Percentiles rank a stretch among this genome's conserved stretches.
phyloP scores from a whole-genome alignment of 1,140 invertebrate species.

The Brachionus plicatilis region DNA sequence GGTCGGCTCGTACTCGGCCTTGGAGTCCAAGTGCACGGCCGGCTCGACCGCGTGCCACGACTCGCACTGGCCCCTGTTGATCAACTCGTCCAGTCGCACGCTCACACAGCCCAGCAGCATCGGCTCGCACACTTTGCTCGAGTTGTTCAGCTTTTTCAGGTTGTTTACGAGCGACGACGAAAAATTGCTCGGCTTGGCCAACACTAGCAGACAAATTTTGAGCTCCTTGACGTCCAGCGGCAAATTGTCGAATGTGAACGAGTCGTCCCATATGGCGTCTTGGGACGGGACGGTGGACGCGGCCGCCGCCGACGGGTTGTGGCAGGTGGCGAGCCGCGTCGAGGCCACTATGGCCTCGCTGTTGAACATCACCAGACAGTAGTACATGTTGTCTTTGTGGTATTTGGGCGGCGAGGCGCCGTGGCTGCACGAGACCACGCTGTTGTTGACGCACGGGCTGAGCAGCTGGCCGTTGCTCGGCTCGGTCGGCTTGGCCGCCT shows the following conservation, averaged over 20 bases:
- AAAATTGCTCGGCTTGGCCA: constrained; percentile 16
- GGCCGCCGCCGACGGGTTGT: background rate
- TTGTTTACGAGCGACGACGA: constrained; percentile 11
- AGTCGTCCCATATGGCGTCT: constrained; percentile 31
- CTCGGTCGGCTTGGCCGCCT: background rate
- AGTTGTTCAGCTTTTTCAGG: constrained; percentile 30
- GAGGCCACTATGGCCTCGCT: background rate
- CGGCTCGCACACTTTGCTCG: constrained; percentile 12
- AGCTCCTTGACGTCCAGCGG: constrained; percentile 27
- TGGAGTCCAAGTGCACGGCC: background rate
- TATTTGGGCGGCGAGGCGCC: background rate
- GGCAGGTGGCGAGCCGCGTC: background rate
- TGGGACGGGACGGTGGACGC: background rate
- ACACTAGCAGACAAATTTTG: constrained; percentile 18
- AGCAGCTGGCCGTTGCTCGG: background rate
- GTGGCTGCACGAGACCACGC: background rate
- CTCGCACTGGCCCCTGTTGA: constrained; percentile 19
- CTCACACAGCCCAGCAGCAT: background rate
- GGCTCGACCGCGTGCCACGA: constrained; percentile 21
- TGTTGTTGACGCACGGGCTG: background rate
- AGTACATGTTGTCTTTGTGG: constrained; percentile 18
- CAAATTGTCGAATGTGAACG: constrained; percentile 30
- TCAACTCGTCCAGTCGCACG: background rate
- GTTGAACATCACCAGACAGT: constrained; percentile 36
- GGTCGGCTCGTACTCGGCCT: background rate